Conservation (phyloP, 2,797 vertebrate genomes). For the Thaleichthys pacificus region DNA sequence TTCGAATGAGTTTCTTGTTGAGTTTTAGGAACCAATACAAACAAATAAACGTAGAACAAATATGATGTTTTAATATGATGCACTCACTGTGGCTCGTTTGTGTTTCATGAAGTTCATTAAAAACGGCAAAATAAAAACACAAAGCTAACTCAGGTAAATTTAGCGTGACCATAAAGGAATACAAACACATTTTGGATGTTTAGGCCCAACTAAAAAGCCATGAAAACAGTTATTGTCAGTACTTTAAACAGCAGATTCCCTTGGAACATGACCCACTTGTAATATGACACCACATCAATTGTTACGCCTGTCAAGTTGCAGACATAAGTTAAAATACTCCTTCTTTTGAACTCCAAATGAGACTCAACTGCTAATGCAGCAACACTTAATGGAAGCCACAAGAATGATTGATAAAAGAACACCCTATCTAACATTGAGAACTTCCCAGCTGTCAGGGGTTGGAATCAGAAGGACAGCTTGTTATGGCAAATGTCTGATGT, state of each 20-base stretch:
- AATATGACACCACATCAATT: conserved; percentile 19
- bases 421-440: conserved; percentile 17
- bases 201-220: conserved; percentile 25
- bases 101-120: background rate
- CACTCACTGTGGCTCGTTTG: background rate
- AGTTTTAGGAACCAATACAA: background rate
- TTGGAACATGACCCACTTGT: conserved; percentile 31
- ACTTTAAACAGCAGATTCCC: conserved; percentile 18
- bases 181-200: background rate
- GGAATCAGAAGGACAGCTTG: conserved; percentile 54
- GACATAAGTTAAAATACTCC: conserved; percentile 25
- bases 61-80: background rate
- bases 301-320: conserved; percentile 33
- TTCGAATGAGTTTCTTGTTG: conserved; percentile 18
- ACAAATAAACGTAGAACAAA: background rate
- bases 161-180: too few species aligned
- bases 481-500: conserved; percentile 61
- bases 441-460: conserved; percentile 59
- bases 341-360: conserved; percentile 29
- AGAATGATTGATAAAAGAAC: too few species aligned
- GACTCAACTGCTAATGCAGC: conserved; percentile 28
- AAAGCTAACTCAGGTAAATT: too few species aligned
- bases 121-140: too few species aligned
- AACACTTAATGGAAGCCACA: background rate
- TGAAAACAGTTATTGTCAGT: background rate